Conservation (phyloP, 1,140 invertebrate genomes). For the Arctopsyche grandis region DNA sequence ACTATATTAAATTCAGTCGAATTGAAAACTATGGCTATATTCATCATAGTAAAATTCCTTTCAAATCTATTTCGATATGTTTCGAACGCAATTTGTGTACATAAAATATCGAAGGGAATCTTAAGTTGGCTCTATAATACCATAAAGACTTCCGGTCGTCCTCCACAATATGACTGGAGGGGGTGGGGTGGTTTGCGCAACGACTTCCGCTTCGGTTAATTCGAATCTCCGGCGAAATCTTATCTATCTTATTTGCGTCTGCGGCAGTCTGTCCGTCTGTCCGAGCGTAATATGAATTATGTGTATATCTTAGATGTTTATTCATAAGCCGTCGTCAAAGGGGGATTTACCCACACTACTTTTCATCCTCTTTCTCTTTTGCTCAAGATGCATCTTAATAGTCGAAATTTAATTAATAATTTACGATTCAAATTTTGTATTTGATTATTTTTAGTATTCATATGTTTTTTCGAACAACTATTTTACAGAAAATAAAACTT, state of each 20-base stretch:
- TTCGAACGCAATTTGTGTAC: not conserved
- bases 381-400: too few relatives aligned
- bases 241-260: constrained; percentile 28
- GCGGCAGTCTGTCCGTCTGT: not conserved
- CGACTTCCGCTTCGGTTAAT: constrained; percentile 43
- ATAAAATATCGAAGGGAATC: constrained; percentile 20
- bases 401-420: too few relatives aligned
- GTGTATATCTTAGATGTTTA: constrained; percentile 29
- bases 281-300: constrained; percentile 8
- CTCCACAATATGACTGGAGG: not conserved
- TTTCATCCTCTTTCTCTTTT: too few relatives aligned
- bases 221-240: constrained; percentile 43
- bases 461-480: too few relatives aligned
- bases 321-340: constrained; percentile 27
- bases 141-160: constrained; percentile 39
- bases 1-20: too few relatives aligned
- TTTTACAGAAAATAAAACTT: too few relatives aligned
- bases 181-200: not conserved
- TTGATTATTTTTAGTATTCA: too few relatives aligned
- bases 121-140: constrained; percentile 47
- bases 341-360: not conserved
- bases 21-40: too few relatives aligned
- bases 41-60: not conserved
- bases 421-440: too few relatives aligned
- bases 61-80: not conserved